Evolutionary conservation across 1,140 invertebrate species (phyloP).

Genomic region (Pseudachorutes palmiensis): DNA sequence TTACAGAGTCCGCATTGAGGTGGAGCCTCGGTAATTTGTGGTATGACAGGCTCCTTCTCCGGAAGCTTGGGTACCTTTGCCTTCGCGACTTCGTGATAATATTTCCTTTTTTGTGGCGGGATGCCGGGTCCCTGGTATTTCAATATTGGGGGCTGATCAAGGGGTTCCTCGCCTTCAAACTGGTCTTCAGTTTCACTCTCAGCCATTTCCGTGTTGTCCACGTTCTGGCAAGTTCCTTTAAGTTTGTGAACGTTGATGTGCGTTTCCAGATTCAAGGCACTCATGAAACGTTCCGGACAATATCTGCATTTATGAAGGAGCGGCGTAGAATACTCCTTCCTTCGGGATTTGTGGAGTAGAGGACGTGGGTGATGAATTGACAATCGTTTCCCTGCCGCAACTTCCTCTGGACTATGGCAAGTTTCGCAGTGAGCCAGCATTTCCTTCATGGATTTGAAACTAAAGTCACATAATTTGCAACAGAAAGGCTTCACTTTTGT

Average conservation of each 20-base stretch:
- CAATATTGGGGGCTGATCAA: too few species aligned
- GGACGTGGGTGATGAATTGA: neutral
- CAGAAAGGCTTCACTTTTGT: neutral
- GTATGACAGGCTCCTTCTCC: too few species aligned
- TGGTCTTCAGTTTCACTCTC: too few species aligned
- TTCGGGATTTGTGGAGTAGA: neutral
- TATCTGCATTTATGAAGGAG: neutral
- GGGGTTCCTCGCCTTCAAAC: too few species aligned
- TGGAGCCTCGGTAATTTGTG: neutral
- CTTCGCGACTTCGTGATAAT: too few species aligned
- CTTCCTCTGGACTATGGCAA: neutral
- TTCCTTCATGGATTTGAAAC: neutral
- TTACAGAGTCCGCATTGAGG: neutral
- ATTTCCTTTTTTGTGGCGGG: too few species aligned
- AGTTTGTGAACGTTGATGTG: neutral
- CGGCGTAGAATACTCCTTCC: too few species aligned
- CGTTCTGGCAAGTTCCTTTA: neutral
- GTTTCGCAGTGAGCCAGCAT: neutral
- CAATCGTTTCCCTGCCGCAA: neutral
- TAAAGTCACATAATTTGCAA: neutral
- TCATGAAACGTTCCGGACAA: neutral
- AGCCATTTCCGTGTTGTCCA: too few species aligned
- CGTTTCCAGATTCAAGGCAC: neutral
- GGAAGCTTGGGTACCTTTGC: too few species aligned
- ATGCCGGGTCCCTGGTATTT: too few species aligned